Base-by-base conservation (phyloP, 2,888 invertebrate genomes). In the Plemyria rubiginata region DNA sequence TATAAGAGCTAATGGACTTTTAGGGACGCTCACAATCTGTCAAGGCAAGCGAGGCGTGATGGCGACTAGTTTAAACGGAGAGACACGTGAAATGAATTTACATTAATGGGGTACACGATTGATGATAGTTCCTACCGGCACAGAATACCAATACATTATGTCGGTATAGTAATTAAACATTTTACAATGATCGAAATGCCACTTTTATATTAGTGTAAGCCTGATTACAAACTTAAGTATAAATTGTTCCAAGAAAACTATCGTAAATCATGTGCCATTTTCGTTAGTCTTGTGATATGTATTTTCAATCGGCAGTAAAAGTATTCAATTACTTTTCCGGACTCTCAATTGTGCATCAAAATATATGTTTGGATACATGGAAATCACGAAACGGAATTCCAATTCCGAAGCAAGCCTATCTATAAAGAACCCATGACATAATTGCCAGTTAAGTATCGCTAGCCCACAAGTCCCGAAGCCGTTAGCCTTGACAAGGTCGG, bases 401-500 rank as follows among this genome's bases (percentile, higher is more conserved):
- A 53, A 54, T 32, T 13, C 28, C 13, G 32, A 15, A 48, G 36
- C 36, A 22, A 60, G 46, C 16, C 61, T 43, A 54, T 53, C 62
- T 49, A 60, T 52, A 62, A 56, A 56, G 59, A 55, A 59, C 32
- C 61, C 60, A 55, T 70, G 67, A 68, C 67, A 67, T 62, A 65
- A 68, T 60, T 63, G 55, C 54, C 51, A 54, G 55, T 22, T 45
- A 62, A 50, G 54, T 57, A 60, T 45, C 59, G 58, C 41, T 9
- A 28, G 16, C 28, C 41, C 29, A 43, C 28, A 28, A 43, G 28
- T 48, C 52, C 16, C 53, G 46, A 67, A 76, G 76, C 75, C 69
- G 86, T 69, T 78, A 67, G 80, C 85, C 84, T 85, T 84, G 85
- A 79, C 83, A 85, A 86, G 86, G 86, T 82, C 85, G 79, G 68